Percentiles rank a stretch among this genome's conserved stretches.
Conservation (phyloP, 2,888 invertebrate genomes). For the Geophilus truncorum region DNA sequence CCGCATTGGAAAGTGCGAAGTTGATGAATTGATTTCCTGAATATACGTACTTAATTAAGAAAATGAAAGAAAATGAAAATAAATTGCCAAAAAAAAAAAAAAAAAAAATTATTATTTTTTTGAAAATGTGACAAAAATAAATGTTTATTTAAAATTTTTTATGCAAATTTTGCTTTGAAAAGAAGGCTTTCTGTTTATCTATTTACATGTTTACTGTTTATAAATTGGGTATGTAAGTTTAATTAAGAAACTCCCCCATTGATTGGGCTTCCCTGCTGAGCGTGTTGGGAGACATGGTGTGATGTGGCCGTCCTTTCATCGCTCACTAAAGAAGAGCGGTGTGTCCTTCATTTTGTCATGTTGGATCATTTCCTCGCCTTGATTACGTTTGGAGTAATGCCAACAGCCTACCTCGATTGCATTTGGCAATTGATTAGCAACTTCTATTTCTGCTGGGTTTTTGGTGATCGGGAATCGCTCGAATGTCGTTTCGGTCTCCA, state of each 20-base stretch:
- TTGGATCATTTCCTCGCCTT: slow-evolving; percentile 6
- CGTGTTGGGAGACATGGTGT: background rate
- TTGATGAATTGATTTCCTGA: too few relatives aligned
- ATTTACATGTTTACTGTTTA: background rate
- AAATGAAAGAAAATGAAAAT: too few relatives aligned
- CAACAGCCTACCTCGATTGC: slow-evolving; percentile 15
- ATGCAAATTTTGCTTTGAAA: too few relatives aligned
- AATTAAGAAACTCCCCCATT: background rate
- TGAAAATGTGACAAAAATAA: too few relatives aligned
- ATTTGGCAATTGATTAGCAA: slow-evolving; percentile 6
- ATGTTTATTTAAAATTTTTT: too few relatives aligned
- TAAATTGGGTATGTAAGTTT: background rate
- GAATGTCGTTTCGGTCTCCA: slow-evolving; percentile 1
- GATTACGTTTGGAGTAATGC: background rate
- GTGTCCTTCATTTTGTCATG: slow-evolving; percentile 16
- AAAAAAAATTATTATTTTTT: too few relatives aligned
- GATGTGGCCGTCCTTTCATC: background rate
- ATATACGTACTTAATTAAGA: too few relatives aligned
- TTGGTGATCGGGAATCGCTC: slow-evolving; percentile 1
- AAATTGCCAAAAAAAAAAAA: too few relatives aligned
- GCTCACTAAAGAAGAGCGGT: background rate
- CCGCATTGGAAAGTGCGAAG: too few relatives aligned
- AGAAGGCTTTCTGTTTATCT: too few relatives aligned
- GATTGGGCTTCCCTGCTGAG: background rate
- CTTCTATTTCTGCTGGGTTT: background rate